A percentile compares a stretch with the other conserved stretches of the same genome.
Conservation (phyloP, 1,140 invertebrate species). For the Ctenoplectra terminalis region DNA sequence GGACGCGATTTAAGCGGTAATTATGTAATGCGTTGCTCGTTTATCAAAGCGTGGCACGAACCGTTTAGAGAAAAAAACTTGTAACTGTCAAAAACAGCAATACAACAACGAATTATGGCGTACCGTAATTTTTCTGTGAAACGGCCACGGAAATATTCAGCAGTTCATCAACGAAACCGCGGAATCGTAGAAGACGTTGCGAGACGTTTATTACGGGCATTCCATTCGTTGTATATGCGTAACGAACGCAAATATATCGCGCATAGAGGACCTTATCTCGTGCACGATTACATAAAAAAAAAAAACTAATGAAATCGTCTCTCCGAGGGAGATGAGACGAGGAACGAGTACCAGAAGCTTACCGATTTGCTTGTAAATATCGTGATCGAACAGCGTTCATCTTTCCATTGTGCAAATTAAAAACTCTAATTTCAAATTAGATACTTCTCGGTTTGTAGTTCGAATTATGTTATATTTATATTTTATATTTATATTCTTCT, state of each 20-base stretch:
- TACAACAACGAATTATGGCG: neutral
- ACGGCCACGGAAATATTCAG: neutral
- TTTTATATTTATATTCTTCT: neutral
- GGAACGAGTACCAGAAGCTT: neutral
- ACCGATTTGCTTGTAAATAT: constrained; percentile 25
- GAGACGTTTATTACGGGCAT: neutral
- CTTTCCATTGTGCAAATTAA: neutral
- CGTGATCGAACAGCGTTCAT: neutral
- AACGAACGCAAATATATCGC: neutral
- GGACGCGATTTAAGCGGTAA: neutral
- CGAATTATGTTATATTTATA: neutral
- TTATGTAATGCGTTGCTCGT: neutral
- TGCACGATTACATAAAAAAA: constrained; percentile 46
- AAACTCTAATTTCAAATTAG: neutral
- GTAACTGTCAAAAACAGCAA: neutral
- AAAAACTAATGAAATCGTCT: constrained; percentile 21
- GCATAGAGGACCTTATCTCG: constrained; percentile 46
- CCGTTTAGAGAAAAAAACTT: constrained; percentile 10
- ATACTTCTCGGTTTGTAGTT: neutral
- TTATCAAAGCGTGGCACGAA: neutral
- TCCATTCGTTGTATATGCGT: neutral
- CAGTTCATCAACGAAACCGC: neutral
- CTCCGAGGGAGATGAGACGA: neutral
- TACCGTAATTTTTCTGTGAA: neutral
- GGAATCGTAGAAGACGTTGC: neutral